Percentiles rank a stretch among this genome's conserved stretches.
Evolutionary conservation across 2,113 vertebrate species (phyloP).

Genomic region (Anseranas semipalmata): DNA sequence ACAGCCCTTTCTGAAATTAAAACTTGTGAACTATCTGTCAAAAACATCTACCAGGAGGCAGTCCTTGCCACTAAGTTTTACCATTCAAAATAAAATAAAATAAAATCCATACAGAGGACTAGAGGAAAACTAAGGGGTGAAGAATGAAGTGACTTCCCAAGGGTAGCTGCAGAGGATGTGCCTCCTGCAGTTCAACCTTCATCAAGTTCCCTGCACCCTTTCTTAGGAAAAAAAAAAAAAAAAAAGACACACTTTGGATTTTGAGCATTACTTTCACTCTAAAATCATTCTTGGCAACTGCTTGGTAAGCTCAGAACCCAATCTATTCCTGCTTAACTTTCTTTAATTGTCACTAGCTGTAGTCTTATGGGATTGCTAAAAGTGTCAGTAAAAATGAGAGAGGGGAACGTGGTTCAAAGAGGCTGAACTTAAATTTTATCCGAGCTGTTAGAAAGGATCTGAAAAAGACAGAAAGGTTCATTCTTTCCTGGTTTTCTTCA

Average conservation of each 20-base stretch:
- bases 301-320: not conserved
- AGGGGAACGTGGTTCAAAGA: not conserved
- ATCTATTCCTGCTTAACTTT: not conserved
- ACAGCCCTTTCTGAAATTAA: not conserved
- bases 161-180: not conserved
- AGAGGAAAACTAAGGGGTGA: not conserved
- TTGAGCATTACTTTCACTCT: not conserved
- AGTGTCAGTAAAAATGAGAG: slow-evolving; percentile 11
- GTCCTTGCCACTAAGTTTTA: not conserved
- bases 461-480: not conserved
- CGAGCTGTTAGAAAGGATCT: not conserved
- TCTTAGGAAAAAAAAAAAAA: not conserved
- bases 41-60: slow-evolving; percentile 4
- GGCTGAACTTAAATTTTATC: slow-evolving; percentile 25
- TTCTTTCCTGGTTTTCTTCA: not conserved
- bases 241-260: not conserved
- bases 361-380: not conserved
- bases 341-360: slow-evolving; percentile 7
- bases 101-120: not conserved
- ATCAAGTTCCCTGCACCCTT: not conserved
- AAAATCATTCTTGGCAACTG: not conserved
- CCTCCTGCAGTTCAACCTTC: not conserved
- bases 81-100: not conserved
- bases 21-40: not conserved
- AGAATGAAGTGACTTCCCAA: not conserved